These are phyloP conservation scores for Lagopus muta DNA, from an alignment of 2,113 vertebrate species.

Conservation along the genomic window DNA sequence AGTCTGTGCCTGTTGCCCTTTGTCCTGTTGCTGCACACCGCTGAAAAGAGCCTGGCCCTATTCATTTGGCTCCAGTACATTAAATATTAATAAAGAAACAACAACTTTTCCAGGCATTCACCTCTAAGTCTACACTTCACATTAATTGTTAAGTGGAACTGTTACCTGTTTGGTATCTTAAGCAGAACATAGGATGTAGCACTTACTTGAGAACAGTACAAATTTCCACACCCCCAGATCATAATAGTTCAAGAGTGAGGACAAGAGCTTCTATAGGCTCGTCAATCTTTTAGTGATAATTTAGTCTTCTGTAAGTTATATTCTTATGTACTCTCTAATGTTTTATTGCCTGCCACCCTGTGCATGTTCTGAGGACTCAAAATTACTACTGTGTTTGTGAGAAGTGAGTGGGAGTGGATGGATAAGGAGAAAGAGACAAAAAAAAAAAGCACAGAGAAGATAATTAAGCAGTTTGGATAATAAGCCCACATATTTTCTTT, in stretches of 20 bases:
- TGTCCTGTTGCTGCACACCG: too few species aligned
- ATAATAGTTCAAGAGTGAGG: neutral
- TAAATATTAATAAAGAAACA: neutral
- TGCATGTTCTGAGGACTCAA: neutral
- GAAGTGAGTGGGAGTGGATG: neutral
- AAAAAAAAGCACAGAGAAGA: neutral
- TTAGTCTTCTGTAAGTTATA: neutral
- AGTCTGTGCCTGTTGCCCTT: too few species aligned
- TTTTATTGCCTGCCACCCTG: neutral
- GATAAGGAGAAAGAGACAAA: neutral
- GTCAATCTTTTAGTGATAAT: accelerated
- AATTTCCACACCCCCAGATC: neutral
- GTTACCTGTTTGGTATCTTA: neutral
- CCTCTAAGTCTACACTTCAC: neutral
- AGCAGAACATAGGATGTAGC: neutral
- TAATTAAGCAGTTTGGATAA: neutral
- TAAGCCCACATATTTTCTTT: neutral
- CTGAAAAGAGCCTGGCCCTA: too few species aligned
- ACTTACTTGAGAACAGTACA: neutral
- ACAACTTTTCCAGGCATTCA: neutral
- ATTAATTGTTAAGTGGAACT: neutral
- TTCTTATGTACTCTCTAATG: accelerated
- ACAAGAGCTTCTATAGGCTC: neutral
- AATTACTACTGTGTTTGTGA: neutral
- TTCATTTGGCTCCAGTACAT: too few species aligned